Conservation (phyloP, 2,888 invertebrate species). For the Argynnis bischoffii region DNA sequence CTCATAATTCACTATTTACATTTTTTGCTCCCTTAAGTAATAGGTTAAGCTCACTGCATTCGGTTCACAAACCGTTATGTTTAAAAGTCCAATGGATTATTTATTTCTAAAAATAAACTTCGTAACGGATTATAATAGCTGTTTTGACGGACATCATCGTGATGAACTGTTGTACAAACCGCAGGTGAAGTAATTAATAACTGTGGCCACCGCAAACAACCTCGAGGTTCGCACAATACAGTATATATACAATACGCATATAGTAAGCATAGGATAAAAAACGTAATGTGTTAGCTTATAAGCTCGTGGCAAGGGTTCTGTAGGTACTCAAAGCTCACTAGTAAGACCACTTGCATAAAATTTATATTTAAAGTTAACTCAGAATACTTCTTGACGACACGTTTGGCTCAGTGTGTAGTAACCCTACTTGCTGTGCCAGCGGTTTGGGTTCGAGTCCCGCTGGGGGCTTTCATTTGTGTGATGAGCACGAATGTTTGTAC, state of each 20-base stretch:
- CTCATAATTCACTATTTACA: background rate
- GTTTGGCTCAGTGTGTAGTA: too few relatives aligned
- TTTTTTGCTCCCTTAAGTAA: background rate
- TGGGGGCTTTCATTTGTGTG: too few relatives aligned
- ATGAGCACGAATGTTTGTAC: too few relatives aligned
- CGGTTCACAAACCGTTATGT: background rate
- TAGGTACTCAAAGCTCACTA: too few relatives aligned
- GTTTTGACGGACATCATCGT: background rate
- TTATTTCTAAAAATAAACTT: background rate
- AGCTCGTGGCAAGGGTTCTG: too few relatives aligned
- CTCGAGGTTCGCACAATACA: background rate
- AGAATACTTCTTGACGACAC: too few relatives aligned
- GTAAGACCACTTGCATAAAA: too few relatives aligned
- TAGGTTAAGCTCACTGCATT: background rate
- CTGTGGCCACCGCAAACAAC: background rate
- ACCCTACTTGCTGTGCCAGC: too few relatives aligned
- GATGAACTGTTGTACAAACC: background rate
- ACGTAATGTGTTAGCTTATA: too few relatives aligned
- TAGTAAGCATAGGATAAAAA: background rate
- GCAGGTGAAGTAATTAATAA: conserved; percentile 7
- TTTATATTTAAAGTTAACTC: too few relatives aligned
- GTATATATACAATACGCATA: too few relatives aligned
- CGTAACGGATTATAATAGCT: background rate
- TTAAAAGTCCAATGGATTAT: background rate
- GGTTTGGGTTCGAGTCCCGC: too few relatives aligned